Base-by-base conservation (phyloP, 2,888 invertebrate genomes). In the Drosophila nr. perissopoda region DNA sequence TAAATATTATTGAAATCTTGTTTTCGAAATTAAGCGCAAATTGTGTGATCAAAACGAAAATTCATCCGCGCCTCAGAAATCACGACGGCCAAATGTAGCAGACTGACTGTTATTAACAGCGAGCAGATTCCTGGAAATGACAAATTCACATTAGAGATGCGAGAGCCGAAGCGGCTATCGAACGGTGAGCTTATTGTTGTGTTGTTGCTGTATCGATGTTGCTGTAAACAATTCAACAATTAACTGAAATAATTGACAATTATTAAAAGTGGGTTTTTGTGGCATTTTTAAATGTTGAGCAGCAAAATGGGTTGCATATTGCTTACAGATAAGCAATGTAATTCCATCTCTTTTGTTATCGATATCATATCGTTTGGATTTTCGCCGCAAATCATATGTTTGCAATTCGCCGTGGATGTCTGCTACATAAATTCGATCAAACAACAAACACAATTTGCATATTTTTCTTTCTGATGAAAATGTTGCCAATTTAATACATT, bases 11-110 rank as follows among this genome's bases (percentile, higher is more conserved):
- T 74, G 62, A 68, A 74, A 57, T 82, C 40, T 68, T 79, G 69
- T 69, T 76, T 80, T 80, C 76, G 76, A 80, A 80, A 79, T 80
- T 72, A 57, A 75, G 82, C 80, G 80, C 80, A 80, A 80, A 76
- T 38, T 38, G 48, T 64, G 11, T 46, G 52, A 74, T 29, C 49
- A 74, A 63, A 79, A 60, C 60, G 54, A 48, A 58, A 78, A 61
- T 61, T 60, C 34, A 70, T 79, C 79, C 82, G 79, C 82, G 70
- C 79, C 66, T 68, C 46, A 70, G 49, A 70, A 82, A 67, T 79
- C 79, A 82, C 79, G 79, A 79, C 79, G 79, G 82, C 79, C 79
- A 82, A 67, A 57, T 70, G 63, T 65, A 79, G 70, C 79, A 79
- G 82, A 79, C 78, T 78, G 78, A 73, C 58, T 73, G 78, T 58